Percentiles rank a stretch among this genome's conserved stretches.
Conservation (phyloP, 2,797 vertebrate genomes). For the Paguma larvata region DNA sequence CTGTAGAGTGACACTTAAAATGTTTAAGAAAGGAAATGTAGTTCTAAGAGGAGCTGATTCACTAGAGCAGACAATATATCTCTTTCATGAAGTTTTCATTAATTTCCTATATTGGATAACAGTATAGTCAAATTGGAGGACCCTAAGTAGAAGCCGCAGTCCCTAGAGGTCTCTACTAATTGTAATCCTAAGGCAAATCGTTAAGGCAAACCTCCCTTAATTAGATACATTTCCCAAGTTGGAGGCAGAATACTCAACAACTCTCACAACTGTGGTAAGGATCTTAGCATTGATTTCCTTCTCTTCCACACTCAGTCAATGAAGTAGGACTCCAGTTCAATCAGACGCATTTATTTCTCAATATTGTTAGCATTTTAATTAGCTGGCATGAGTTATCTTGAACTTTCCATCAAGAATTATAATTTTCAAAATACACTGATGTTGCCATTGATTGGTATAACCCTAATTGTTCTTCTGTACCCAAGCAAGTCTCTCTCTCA, state of each 20-base stretch:
- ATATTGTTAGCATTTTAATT: constrained; percentile 13
- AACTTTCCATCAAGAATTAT: constrained; percentile 18
- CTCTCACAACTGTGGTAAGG: background rate
- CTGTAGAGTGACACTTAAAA: background rate
- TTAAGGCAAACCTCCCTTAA: constrained; percentile 72
- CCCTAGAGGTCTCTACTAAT: constrained; percentile 51
- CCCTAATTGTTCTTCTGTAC: background rate
- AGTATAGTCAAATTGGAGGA: constrained; percentile 25
- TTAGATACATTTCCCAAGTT: constrained; percentile 70
- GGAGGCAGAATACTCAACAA: constrained; percentile 28
- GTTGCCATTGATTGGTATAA: constrained; percentile 32
- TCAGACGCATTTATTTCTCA: constrained; percentile 48
- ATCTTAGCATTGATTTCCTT: constrained; percentile 57
- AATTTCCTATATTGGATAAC: constrained; percentile 32
- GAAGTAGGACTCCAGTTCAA: constrained; percentile 19
- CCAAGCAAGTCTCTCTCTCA: background rate
- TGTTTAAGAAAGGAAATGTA: constrained; percentile 28
- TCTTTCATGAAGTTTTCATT: constrained; percentile 57
- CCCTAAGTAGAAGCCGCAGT: constrained; percentile 51
- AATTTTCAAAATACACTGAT: constrained; percentile 27
- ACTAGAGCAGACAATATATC: background rate
- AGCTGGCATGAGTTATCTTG: constrained; percentile 8
- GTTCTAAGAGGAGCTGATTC: background rate
- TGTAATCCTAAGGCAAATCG: constrained; percentile 61
- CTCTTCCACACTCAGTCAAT: constrained; percentile 26